Evolutionary conservation across 92 coral and sea anemone species (phyloP), one percentile per base, ranked within the genome.

Genomic region (Desmophyllum pertusum): DNA sequence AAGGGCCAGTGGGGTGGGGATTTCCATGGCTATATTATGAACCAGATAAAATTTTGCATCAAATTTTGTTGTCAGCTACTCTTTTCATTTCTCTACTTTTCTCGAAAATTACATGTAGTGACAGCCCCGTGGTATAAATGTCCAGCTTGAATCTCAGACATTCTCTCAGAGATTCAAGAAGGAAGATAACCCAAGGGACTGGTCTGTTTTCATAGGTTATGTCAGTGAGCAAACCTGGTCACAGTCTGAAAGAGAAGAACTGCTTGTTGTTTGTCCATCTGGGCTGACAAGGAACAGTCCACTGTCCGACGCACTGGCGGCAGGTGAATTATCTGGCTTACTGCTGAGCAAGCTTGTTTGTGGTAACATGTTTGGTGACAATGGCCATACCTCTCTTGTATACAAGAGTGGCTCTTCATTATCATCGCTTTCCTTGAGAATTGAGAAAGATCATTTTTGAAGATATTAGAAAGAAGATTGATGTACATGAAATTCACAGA

Each of bases 371-470:
- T 33, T 36, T 64, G 75, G 64, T 18, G 80, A 62, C 43, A 84
- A 38, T 33, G 78, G 81, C 74, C 87, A 79, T 72, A 37, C 92
- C 84, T 80, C 80, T 77, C 92, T 84, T 59, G 85, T 51, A 48
- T 84, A 85, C 69, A 88, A 63, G 10, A 85, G 43, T 33, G 91
- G 94, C 17, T 91, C 94, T 38, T 91, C 94, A 33, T 42, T 48
- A 50, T 91, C 89, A 81, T 85, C 88, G 57, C 81, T 73, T 17
- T 78, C 83, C 94, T 91, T n/a, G n/a, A 81, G 69, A 18, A 36
- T 29, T 19, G 46, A 84, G 18, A 31, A 10, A 41, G 7, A 48
- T 18, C 31, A 27, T 43, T n/a, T 17, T 70, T 18, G 10, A 59
- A 0, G 31, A 59, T n/a, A n/a, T 59, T 59, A 59, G 63, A 21